Evolutionary conservation across 2,113 vertebrate genomes (phyloP).

Genomic region (Salvelinus alpinus): DNA sequence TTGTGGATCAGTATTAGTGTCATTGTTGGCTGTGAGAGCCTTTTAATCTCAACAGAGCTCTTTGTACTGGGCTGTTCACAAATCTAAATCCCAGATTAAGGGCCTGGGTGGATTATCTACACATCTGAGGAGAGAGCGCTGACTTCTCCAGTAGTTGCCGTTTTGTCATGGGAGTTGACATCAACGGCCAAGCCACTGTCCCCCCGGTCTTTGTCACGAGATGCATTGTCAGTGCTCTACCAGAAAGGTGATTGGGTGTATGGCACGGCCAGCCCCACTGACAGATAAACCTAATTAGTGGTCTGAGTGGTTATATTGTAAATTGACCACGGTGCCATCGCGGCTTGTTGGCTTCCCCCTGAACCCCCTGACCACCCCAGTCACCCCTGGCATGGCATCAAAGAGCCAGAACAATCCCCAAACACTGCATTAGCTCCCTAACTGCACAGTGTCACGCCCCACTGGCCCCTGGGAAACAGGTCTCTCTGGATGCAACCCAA

Average conservation of each 20-base stretch:
- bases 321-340: background rate
- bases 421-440: slow-evolving; percentile 3
- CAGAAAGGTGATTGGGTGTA: too few species aligned
- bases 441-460: background rate
- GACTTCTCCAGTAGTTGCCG: background rate
- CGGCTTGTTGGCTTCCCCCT: too few species aligned
- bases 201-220: background rate
- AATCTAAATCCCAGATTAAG: background rate
- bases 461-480: background rate
- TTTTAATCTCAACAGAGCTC: slow-evolving; percentile 16
- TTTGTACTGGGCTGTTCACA: background rate
- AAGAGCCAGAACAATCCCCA: slow-evolving; percentile 39
- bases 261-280: background rate
- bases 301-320: background rate
- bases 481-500: background rate
- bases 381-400: slow-evolving; percentile 3
- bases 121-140: background rate
- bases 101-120: background rate
- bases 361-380: too few species aligned
- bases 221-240: too few species aligned
- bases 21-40: slow-evolving; percentile 6
- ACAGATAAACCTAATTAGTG: background rate
- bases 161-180: background rate
- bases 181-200: background rate
- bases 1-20: background rate